These are phyloP conservation scores for Drosophila ezoana DNA, from an alignment of 2,888 invertebrate species.

Conservation along the genomic window DNA sequence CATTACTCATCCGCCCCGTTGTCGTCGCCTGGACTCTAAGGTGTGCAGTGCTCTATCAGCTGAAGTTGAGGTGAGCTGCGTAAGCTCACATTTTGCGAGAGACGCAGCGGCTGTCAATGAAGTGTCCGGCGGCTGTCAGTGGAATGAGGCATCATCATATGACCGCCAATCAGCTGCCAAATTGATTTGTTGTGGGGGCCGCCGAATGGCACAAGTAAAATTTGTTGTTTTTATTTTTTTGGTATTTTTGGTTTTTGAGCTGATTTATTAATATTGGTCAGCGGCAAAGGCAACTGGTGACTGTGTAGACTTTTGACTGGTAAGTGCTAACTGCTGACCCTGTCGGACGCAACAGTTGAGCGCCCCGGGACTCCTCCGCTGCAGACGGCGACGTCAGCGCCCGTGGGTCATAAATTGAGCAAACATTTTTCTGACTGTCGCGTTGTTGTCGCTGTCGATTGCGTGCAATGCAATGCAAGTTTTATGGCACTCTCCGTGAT, in stretches of 20 bases:
- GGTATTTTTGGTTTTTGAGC: constrained; percentile 2
- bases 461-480: constrained; percentile 79
- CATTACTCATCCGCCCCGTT: constrained; percentile 70
- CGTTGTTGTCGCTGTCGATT: constrained; percentile 63
- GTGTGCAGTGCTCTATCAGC: constrained; percentile 27
- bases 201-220: constrained; percentile 19
- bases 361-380: constrained; percentile 25
- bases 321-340: constrained; percentile 57
- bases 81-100: constrained; percentile 27
- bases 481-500: constrained; percentile 73
- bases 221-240: constrained; percentile 15
- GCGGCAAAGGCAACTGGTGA: constrained; percentile 30
- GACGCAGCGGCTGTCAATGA: constrained; percentile 48
- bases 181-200: constrained; percentile 55
- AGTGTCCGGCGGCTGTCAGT: constrained; percentile 65
- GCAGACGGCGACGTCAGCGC: constrained; percentile 46
- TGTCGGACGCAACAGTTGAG: constrained; percentile 50
- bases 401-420: constrained; percentile 75
- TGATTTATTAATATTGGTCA: constrained; percentile 35
- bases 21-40: constrained; percentile 18
- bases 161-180: constrained; percentile 78
- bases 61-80: constrained; percentile 7
- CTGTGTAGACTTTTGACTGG: constrained; percentile 14
- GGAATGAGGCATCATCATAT: constrained; percentile 61
- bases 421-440: constrained; percentile 67